Percentiles rank a stretch among this genome's conserved stretches.
Conservation (phyloP, 1,140 invertebrate species). For the Nylanderia fulva region DNA sequence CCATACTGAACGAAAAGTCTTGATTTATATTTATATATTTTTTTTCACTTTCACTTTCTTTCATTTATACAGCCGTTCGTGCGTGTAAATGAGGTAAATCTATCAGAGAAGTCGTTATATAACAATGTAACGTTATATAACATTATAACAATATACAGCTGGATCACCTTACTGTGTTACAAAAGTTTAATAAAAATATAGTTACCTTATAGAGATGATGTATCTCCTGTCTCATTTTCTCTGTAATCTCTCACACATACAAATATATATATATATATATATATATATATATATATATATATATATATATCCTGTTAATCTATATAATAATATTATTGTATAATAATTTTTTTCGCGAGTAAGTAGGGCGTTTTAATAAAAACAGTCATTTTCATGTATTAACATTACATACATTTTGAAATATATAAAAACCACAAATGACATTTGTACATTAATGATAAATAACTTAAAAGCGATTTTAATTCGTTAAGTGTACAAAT, state of each 20-base stretch:
- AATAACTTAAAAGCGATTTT: constrained; percentile 80
- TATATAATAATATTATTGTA: constrained; percentile 10
- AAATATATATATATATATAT: not conserved
- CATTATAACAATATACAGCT: constrained; percentile 34
- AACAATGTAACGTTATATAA: no score
- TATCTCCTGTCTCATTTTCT: not conserved
- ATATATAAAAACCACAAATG: constrained; percentile 64
- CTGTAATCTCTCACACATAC: not conserved
- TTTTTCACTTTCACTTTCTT: constrained; percentile 54
- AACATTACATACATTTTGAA: constrained; percentile 63
- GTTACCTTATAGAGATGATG: not conserved
- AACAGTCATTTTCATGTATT: constrained; percentile 50
- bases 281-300: not conserved
- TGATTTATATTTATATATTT: constrained; percentile 9
- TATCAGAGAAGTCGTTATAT: constrained; percentile 27
- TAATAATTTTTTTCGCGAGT: not conserved
- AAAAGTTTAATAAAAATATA: constrained; percentile 45
- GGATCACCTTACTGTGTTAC: constrained; percentile 35
- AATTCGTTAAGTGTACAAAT: constrained; percentile 72
- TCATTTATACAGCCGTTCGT: constrained; percentile 8
- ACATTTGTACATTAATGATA: constrained; percentile 79
- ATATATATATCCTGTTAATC: not conserved
- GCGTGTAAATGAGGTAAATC: not conserved
- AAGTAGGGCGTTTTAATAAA: constrained; percentile 52
- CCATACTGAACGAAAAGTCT: constrained; percentile 11